Evolutionary conservation across 1,140 invertebrate species (phyloP), one percentile per base, ranked within the genome.

Genomic region (Helicorthomorpha holstii): DNA sequence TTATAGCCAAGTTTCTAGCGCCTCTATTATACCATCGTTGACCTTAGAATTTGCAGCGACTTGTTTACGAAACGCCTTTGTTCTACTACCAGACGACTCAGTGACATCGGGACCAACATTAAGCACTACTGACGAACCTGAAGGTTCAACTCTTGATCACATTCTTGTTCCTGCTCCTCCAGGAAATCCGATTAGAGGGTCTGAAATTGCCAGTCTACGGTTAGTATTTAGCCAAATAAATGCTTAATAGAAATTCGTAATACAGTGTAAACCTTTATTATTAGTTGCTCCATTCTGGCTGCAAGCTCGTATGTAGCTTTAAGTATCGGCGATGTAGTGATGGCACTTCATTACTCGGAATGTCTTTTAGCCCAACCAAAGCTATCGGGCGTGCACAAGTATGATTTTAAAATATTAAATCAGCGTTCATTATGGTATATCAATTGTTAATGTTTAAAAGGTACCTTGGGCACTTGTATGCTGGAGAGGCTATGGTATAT

Each of bases 11-110:
- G 45, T 34, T 23, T 14, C 54, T 61, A 27, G 62, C 16, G 7
- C 16, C 7, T 7, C 29, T 34, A 16, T 84, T 1, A 83, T 90
- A 53, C 88, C 88, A 45, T 79, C 84, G 42, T 73, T 87, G 2
- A 87, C 83, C n/a, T 66, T 95, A 45, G 85, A 92, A 66, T 95
- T 94, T 74, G 88, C 82, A 12, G 78, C 80, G 12, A 63, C 93
- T 3, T 94, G 89, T 67, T 63, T 95, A 43, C 78, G 82, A 57
- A 95, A 93, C 72, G 86, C 89, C 16, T 66, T 85, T 14, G 73
- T 75, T 45, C 63, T 87, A 46, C 58, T 80, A 21, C 48, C 3
- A 10, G 27, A 49, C 22, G 29, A 50, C 41, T n/a, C 16, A 51
- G 34, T 23, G n/a, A n/a, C n/a, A n/a, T n/a, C n/a, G n/a, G n/a